Percentiles rank a stretch among this genome's conserved stretches.
These are phyloP conservation scores for Nannoperca obscura DNA, from an alignment of 2,797 vertebrate genomes.

Conservation along the genomic window DNA sequence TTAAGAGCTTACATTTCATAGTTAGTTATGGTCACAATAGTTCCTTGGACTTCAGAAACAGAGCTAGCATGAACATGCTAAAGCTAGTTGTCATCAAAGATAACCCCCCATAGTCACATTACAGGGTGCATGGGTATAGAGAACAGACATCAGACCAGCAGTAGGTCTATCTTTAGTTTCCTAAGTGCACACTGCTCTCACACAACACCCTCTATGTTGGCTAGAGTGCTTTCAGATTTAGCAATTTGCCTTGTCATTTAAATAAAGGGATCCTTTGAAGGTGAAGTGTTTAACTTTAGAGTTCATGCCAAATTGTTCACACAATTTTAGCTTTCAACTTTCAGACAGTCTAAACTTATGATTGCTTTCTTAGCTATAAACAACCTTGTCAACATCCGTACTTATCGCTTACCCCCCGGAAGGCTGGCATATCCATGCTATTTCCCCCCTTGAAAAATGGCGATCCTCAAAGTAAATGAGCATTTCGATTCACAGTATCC, in stretches of 20 bases:
- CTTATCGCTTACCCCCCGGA: slow-evolving; percentile 71
- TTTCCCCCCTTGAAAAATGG: slow-evolving; percentile 68
- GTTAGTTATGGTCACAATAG: neutral
- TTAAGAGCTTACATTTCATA: neutral
- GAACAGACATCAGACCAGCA: slow-evolving; percentile 3
- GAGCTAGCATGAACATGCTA: neutral
- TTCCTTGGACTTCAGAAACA: neutral
- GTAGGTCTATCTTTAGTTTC: slow-evolving; percentile 19
- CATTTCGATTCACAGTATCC: slow-evolving; percentile 79
- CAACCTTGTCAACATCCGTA: slow-evolving; percentile 67
- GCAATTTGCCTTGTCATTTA: slow-evolving; percentile 46
- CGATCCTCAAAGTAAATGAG: slow-evolving; percentile 78
- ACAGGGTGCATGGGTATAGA: neutral
- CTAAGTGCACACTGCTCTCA: slow-evolving; percentile 29
- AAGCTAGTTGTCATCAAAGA: slow-evolving; percentile 4
- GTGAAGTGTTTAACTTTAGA: slow-evolving; percentile 54
- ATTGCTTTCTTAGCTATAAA: slow-evolving; percentile 63
- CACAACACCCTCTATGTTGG: neutral
- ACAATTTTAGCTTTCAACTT: slow-evolving; percentile 38
- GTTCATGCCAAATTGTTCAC: slow-evolving; percentile 41
- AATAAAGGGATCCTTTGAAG: slow-evolving; percentile 48
- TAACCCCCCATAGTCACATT: slow-evolving; percentile 3
- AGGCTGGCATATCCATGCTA: slow-evolving; percentile 44
- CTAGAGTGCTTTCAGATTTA: slow-evolving; percentile 45
- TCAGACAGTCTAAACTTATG: slow-evolving; percentile 48